These are phyloP conservation scores for Cyanoramphus novaezelandiae DNA, from an alignment of 2,113 vertebrate genomes.

Conservation along the genomic window DNA sequence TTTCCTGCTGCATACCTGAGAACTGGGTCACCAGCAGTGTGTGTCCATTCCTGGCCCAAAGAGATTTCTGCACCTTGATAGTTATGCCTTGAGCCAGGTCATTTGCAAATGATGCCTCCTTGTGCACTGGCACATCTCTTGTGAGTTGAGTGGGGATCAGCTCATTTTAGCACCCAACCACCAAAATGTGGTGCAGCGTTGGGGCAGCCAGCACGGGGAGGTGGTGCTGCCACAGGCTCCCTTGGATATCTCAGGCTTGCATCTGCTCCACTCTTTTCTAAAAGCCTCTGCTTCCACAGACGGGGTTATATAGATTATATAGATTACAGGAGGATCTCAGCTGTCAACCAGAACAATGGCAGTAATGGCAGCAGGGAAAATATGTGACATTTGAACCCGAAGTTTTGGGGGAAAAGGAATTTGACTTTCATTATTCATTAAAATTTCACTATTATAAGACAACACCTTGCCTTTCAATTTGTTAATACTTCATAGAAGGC, in stretches of 20 bases:
- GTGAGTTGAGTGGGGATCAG: neutral
- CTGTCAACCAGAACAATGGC: neutral
- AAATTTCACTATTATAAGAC: neutral
- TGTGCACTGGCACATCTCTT: neutral
- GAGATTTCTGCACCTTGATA: neutral
- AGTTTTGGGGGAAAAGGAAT: neutral
- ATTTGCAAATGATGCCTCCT: neutral
- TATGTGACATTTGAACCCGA: neutral
- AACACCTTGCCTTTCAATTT: neutral
- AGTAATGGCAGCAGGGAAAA: neutral
- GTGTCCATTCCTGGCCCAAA: neutral
- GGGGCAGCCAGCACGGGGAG: fast-evolving
- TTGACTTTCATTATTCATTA: neutral
- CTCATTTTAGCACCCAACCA: neutral
- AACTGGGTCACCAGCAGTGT: neutral
- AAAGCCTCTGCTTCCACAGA: neutral
- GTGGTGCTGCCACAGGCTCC: neutral
- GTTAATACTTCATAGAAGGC: neutral
- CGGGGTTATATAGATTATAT: neutral
- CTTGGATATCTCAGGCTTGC: neutral
- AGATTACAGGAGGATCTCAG: neutral
- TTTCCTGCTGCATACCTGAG: neutral
- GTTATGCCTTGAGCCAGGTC: neutral
- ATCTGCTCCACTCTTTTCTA: neutral
- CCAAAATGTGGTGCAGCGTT: neutral